phyloP scores from a whole-genome alignment of 2,888 invertebrate species.

The Drosophila histrio region DNA sequence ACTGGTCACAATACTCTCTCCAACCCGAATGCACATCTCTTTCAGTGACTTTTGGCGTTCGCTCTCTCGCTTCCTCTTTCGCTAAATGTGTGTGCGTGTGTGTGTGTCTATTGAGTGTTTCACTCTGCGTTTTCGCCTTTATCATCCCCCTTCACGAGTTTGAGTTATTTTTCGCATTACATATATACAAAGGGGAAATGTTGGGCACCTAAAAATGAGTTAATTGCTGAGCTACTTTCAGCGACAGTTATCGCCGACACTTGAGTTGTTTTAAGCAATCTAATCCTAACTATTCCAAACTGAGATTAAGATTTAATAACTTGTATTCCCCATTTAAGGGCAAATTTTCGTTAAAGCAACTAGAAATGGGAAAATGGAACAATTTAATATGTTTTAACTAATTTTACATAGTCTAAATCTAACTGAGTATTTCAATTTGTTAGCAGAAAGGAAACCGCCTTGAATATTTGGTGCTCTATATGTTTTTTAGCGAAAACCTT shows the following conservation, averaged over 20 bases:
- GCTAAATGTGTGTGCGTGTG: conserved; percentile 11
- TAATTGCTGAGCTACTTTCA: conserved; percentile 24
- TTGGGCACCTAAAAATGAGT: conserved; percentile 48
- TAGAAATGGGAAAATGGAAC: no score
- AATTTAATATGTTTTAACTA: no score
- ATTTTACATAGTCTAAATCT: neutral
- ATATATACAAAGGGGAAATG: conserved; percentile 67
- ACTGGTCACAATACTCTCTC: neutral
- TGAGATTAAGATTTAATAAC: neutral
- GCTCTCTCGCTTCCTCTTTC: conserved; percentile 40
- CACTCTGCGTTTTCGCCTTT: conserved; percentile 20
- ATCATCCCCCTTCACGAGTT: conserved; percentile 58
- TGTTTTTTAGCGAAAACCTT: conserved; percentile 7
- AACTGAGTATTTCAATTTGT: neutral
- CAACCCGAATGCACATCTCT: conserved; percentile 38
- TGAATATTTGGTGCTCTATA: neutral
- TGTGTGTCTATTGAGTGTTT: conserved; percentile 21
- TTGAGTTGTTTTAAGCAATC: conserved; percentile 13
- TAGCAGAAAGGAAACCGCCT: neutral
- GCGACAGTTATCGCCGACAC: neutral
- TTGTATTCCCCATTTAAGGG: no score
- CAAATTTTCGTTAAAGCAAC: no score
- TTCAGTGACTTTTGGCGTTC: conserved; percentile 66
- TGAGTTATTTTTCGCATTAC: conserved; percentile 38
- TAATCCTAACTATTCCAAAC: neutral